These are phyloP conservation scores for Crypturellus undulatus DNA, from an alignment of 2,113 vertebrate genomes.

Conservation along the genomic window DNA sequence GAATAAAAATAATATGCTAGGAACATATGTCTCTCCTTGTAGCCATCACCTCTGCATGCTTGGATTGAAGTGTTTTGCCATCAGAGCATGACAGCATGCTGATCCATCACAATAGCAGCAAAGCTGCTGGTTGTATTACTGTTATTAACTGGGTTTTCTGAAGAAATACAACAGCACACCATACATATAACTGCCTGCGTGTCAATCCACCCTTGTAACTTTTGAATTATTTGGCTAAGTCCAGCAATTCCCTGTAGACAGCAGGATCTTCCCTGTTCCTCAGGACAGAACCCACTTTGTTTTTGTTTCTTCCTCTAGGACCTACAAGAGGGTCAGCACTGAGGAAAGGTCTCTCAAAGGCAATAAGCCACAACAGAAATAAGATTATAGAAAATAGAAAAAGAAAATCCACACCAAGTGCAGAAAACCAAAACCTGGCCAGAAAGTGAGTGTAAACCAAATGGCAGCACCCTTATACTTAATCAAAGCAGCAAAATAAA, in stretches of 20 bases:
- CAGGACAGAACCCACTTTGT: not conserved
- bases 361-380: not conserved
- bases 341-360: not conserved
- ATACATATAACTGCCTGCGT: not conserved
- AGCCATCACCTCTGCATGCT: conserved; percentile 43
- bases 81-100: conserved; percentile 31
- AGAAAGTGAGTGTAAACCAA: not conserved
- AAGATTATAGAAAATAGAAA: not conserved
- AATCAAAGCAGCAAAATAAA: conserved; percentile 32
- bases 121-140: conserved; percentile 37
- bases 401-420: not conserved
- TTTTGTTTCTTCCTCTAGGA: not conserved
- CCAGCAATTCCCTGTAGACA: not conserved
- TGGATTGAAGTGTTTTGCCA: conserved; percentile 65
- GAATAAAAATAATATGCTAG: conserved; percentile 54
- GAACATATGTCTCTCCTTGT: conserved; percentile 49
- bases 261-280: not conserved
- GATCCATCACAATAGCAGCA: not conserved
- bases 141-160: conserved; percentile 45
- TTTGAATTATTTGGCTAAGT: not conserved
- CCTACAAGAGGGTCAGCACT: not conserved
- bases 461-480: not conserved
- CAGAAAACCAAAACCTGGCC: not conserved
- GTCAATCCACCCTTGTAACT: not conserved
- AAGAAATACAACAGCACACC: conserved; percentile 9